Conservation (phyloP, 2,113 vertebrate species). For the Sebastes fasciatus region DNA sequence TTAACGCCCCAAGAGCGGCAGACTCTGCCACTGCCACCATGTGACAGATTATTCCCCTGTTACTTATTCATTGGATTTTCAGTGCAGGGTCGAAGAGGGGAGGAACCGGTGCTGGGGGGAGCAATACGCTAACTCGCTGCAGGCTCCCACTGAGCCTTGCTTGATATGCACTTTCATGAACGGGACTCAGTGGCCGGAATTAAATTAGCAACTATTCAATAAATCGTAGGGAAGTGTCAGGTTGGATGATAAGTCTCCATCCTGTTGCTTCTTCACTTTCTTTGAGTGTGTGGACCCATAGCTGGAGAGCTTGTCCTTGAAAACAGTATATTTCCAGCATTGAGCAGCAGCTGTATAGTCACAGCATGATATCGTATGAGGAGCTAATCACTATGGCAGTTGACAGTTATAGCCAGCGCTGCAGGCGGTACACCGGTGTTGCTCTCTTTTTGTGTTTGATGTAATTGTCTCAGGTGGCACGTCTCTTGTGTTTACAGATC, state of each 20-base stretch:
- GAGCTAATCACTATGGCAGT: conserved; percentile 50
- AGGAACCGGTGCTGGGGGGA: conserved; percentile 36
- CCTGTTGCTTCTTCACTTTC: conserved; percentile 37
- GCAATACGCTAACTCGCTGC: conserved; percentile 52
- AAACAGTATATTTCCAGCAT: conserved; percentile 10
- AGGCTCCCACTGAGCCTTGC: conserved; percentile 47
- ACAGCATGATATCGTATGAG: conserved; percentile 15
- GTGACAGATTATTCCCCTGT: conserved; percentile 78
- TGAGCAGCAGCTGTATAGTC: conserved; percentile 37
- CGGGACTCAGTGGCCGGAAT: conserved; percentile 42
- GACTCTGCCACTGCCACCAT: conserved; percentile 47
- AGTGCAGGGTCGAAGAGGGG: conserved; percentile 53
- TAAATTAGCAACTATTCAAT: conserved; percentile 73
- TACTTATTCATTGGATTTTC: conserved; percentile 79
- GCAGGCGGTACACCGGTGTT: conserved; percentile 44
- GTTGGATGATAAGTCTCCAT: conserved; percentile 29
- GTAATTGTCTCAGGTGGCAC: conserved; percentile 72
- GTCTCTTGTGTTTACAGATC: conserved; percentile 70
- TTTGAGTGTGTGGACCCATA: background rate
- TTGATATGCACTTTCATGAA: conserved; percentile 63
- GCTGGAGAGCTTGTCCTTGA: conserved; percentile 38
- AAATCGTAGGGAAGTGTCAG: conserved; percentile 54
- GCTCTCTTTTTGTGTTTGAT: conserved; percentile 52
- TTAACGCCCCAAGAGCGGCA: conserved; percentile 15
- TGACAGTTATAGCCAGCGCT: conserved; percentile 59